Percentiles rank a stretch among this genome's conserved stretches.
Evolutionary conservation across 2,113 vertebrate species (phyloP).

Genomic region (Dasyurus viverrinus): DNA sequence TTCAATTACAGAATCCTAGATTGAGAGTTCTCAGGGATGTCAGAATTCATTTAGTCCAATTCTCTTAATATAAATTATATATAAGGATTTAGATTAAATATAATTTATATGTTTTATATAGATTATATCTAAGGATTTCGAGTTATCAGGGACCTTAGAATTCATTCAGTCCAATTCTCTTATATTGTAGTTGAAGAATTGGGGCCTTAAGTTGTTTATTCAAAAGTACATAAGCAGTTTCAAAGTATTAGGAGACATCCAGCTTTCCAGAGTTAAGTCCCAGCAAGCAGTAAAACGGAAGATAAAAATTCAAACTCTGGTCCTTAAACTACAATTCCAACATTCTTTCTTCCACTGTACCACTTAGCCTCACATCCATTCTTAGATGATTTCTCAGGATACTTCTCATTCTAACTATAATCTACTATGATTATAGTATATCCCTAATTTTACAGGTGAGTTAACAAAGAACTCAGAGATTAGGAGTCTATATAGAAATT

Average conservation of each 20-base stretch:
- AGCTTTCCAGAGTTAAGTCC: too few relatives aligned
- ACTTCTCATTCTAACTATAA: not conserved
- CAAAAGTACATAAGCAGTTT: not conserved
- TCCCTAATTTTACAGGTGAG: not conserved
- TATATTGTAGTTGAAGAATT: not conserved
- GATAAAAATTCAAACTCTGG: not conserved
- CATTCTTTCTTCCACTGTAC: not conserved
- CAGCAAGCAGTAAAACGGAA: not conserved
- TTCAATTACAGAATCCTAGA: not conserved
- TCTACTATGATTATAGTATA: not conserved
- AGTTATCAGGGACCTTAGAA: not conserved
- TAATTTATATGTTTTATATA: too few relatives aligned
- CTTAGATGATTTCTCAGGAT: not conserved
- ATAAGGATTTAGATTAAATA: too few relatives aligned
- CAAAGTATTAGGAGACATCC: too few relatives aligned
- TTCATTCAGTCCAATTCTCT: not conserved
- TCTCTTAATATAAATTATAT: too few relatives aligned
- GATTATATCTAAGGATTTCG: too few relatives aligned
- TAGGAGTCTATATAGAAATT: conserved; percentile 7
- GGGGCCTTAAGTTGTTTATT: not conserved
- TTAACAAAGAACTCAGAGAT: not conserved
- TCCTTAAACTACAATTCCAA: not conserved
- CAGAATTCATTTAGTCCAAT: too few relatives aligned
- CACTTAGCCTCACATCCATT: not conserved
- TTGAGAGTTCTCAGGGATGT: too few relatives aligned